Evolutionary conservation across 2,888 invertebrate species (phyloP).

Genomic region (Mimas tiliae): DNA sequence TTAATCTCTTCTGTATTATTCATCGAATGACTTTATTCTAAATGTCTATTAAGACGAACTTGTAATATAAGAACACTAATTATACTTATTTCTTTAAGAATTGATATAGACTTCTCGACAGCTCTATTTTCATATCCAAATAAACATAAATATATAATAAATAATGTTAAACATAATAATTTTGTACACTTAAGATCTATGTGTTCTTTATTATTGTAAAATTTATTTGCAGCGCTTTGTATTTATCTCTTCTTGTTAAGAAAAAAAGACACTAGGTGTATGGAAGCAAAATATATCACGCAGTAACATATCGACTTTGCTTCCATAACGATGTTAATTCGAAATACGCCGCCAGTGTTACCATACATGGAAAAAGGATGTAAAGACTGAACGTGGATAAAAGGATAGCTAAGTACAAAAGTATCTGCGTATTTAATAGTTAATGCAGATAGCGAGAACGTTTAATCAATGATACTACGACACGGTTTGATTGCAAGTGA

Average conservation of each 20-base stretch:
- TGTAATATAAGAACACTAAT: not conserved
- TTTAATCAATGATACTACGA: constrained; percentile 65
- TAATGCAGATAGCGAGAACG: constrained; percentile 52
- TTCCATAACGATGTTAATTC: constrained; percentile 35
- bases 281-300: not conserved
- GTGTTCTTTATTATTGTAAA: no score
- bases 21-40: constrained; percentile 15
- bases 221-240: no score
- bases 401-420: not conserved
- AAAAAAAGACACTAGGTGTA: not conserved
- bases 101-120: no score
- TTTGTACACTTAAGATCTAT: no score
- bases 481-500: constrained; percentile 71
- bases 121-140: no score
- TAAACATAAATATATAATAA: no score
- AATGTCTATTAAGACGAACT: constrained; percentile 15
- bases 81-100: not conserved
- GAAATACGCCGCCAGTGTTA: constrained; percentile 36
- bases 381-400: not conserved
- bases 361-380: not conserved
- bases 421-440: not conserved
- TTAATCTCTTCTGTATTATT: constrained; percentile 34
- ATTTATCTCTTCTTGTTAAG: not conserved
- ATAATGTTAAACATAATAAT: no score
- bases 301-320: constrained; percentile 6